Percentiles rank a stretch among this genome's conserved stretches.
Evolutionary conservation across 35 echinoderm and acorn worm genomes (phyloP).

Genomic region (Lytechinus variegatus): DNA sequence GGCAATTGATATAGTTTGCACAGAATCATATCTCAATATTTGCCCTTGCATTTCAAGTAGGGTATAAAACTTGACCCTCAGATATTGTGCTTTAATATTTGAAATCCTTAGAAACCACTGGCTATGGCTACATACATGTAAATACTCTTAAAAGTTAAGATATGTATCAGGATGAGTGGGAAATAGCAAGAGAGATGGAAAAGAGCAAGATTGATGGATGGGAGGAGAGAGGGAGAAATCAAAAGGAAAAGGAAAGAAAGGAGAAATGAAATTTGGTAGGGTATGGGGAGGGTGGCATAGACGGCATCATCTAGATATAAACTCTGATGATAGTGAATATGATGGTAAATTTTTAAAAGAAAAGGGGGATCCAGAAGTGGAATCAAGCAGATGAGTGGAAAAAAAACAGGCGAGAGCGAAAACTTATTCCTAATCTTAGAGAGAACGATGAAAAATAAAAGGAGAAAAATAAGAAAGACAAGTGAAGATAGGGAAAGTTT

Average conservation of each 20-base stretch:
- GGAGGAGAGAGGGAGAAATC: background rate
- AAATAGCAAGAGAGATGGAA: background rate
- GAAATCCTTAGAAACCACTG: slow-evolving; percentile 10
- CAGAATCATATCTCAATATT: background rate
- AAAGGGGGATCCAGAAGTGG: background rate
- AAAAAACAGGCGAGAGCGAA: too few species aligned
- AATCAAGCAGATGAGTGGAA: background rate
- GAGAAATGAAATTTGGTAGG: background rate
- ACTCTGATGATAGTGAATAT: too few species aligned
- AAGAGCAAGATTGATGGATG: background rate
- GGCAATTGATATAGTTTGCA: background rate
- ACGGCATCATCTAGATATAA: background rate
- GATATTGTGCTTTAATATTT: background rate
- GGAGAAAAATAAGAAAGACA: background rate
- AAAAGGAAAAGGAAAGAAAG: background rate
- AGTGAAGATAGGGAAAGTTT: background rate
- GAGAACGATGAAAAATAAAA: background rate
- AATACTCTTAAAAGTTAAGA: background rate
- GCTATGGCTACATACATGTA: background rate
- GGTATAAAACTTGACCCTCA: background rate
- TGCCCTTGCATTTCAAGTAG: background rate
- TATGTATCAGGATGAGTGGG: background rate
- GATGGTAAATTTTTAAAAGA: background rate
- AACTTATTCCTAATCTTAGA: background rate
- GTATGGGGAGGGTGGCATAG: background rate